A percentile compares a stretch with the other conserved stretches of the same genome.
Conservation (phyloP, 1,140 invertebrate species). For the Leptopilina clavipes region DNA sequence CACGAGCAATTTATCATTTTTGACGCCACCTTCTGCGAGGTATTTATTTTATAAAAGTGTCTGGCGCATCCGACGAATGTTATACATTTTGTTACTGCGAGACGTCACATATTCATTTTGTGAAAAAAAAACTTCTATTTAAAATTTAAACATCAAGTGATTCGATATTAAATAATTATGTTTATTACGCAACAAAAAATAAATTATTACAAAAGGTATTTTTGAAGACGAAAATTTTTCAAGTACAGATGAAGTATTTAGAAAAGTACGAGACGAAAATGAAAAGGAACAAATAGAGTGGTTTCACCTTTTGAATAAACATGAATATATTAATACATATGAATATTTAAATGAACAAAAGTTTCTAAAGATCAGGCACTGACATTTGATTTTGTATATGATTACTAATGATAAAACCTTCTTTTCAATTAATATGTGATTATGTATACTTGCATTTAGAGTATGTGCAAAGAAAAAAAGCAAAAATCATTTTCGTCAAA, state of each 20-base stretch:
- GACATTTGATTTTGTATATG: background rate
- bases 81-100: background rate
- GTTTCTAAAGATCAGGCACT: background rate
- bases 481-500: background rate
- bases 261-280: no score
- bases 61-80: background rate
- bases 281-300: slow-evolving; percentile 13
- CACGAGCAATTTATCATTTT: background rate
- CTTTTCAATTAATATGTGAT: background rate
- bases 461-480: background rate
- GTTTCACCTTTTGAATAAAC: slow-evolving; percentile 27
- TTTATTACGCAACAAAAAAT: no score
- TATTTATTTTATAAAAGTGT: background rate
- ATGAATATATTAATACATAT: background rate
- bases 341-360: background rate
- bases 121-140: background rate
- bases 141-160: no score
- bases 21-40: slow-evolving; percentile 17
- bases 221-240: no score
- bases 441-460: background rate
- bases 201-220: no score
- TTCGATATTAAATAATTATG: no score
- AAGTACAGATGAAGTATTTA: no score
- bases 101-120: background rate
- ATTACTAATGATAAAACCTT: background rate